These are phyloP conservation scores for Chionodraco myersi DNA, from an alignment of 2,113 vertebrate species.

Conservation along the genomic window DNA sequence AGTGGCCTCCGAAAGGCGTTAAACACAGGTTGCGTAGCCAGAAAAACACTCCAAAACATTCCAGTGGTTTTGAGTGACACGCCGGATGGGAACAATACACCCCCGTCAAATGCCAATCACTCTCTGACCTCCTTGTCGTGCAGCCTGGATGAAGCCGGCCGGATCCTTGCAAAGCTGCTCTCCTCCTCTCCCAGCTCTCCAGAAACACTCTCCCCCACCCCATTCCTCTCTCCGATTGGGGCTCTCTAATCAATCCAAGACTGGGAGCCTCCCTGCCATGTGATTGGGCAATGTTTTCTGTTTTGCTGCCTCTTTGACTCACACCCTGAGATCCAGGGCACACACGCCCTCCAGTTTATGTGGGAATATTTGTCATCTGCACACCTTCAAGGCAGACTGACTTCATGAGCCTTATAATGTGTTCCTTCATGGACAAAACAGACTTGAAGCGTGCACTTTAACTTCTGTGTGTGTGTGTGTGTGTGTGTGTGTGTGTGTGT, in stretches of 20 bases:
- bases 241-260: slow-evolving; percentile 69
- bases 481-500: too few relatives aligned
- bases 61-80: slow-evolving; percentile 60
- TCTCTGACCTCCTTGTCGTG: slow-evolving; percentile 22
- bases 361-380: slow-evolving; percentile 49
- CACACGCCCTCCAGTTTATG: slow-evolving; percentile 53
- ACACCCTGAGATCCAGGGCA: slow-evolving; percentile 56
- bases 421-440: slow-evolving; percentile 30
- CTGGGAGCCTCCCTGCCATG: slow-evolving; percentile 64
- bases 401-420: slow-evolving; percentile 32
- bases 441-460: slow-evolving; percentile 8
- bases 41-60: slow-evolving; percentile 51
- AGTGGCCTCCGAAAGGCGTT: slow-evolving; percentile 39
- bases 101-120: slow-evolving; percentile 42
- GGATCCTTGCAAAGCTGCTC: slow-evolving; percentile 19
- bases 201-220: slow-evolving; percentile 23
- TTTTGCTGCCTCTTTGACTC: slow-evolving; percentile 67
- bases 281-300: slow-evolving; percentile 68
- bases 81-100: slow-evolving; percentile 56
- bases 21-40: slow-evolving; percentile 57
- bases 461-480: slow-evolving; percentile 14
- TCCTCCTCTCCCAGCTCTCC: slow-evolving; percentile 22
- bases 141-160: slow-evolving; percentile 10
- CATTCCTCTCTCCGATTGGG: slow-evolving; percentile 46
- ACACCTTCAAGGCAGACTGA: slow-evolving; percentile 31